Percentiles rank a stretch among this genome's conserved stretches.
phyloP scores from a whole-genome alignment of 2,797 vertebrate genomes.

The Rhinoraja longicauda region DNA sequence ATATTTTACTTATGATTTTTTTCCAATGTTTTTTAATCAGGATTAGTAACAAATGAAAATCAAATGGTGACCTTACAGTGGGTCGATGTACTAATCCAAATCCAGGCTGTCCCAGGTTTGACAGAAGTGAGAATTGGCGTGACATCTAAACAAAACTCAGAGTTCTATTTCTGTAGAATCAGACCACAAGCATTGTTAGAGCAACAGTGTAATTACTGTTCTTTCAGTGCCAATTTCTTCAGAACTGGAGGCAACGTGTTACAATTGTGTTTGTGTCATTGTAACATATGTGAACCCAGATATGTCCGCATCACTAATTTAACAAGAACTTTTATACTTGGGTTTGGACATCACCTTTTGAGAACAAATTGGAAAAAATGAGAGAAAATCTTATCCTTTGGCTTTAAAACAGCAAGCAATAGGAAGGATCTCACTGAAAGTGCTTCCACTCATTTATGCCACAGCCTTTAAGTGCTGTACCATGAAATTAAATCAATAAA shows the following conservation, averaged over 20 bases:
- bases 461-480: neutral
- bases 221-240: neutral
- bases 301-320: conserved; percentile 7
- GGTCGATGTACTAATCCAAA: neutral
- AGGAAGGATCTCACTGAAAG: neutral
- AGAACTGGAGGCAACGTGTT: neutral
- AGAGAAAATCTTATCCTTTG: neutral
- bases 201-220: neutral
- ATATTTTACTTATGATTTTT: too few relatives aligned
- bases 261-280: neutral
- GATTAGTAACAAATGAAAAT: too few relatives aligned
- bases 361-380: neutral
- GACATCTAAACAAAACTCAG: neutral
- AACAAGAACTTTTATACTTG: neutral
- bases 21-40: too few relatives aligned
- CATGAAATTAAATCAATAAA: neutral
- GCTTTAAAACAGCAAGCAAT: neutral
- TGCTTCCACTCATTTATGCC: neutral
- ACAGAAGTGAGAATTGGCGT: neutral
- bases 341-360: neutral
- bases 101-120: neutral
- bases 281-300: neutral
- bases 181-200: neutral
- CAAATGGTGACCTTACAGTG: too few relatives aligned
- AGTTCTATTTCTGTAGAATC: neutral